Evolutionary conservation across 2,888 invertebrate genomes (phyloP), one percentile per base, ranked within the genome.

Genomic region (Cinara cedri): DNA sequence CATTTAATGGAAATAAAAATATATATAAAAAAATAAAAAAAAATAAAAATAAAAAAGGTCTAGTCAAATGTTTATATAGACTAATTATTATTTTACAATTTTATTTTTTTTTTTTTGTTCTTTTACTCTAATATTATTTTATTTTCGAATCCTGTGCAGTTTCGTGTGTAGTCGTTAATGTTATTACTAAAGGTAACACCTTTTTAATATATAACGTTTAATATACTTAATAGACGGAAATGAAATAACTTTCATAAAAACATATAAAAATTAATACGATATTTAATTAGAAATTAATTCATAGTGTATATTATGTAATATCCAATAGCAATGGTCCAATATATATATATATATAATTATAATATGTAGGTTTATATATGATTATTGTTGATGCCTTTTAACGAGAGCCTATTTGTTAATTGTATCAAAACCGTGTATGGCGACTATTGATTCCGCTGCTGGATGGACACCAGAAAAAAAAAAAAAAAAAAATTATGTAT

Each of bases 61-160:
- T 78, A 78, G 76, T 78, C 76, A 70, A 78, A 68, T 78, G 49
- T 68, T 46, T 70, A 60, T 70, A 60, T 78, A 78, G 68, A 70
- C 76, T 60, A 70, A 78, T 78, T 76, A 49, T 8, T 78, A 60
- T 68, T 78, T 46, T 78, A 60, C 60, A 60, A 60, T 9, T 57
- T 75, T 26, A 51, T 55, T 26, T 68, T 55, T 68, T 57, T 11
- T 66, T 54, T 74, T 55, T 26, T 68, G 34, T 68, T 57, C 16
- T 66, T 54, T 74, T 66, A 65, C n/a, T 75, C 1, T 57, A 55
- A 65, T 65, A 55, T 44, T 62, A 62, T 26, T 66, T 46, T 66
- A 26, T 66, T 57, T 76, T 19, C 26, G 44, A 65, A 66, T 55
- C 46, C 76, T 66, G 49, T 57, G 44, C 76, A 68, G 68, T 68